These are phyloP conservation scores for Panzeria rudis DNA, from an alignment of 2,888 invertebrate genomes.

Conservation along the genomic window DNA sequence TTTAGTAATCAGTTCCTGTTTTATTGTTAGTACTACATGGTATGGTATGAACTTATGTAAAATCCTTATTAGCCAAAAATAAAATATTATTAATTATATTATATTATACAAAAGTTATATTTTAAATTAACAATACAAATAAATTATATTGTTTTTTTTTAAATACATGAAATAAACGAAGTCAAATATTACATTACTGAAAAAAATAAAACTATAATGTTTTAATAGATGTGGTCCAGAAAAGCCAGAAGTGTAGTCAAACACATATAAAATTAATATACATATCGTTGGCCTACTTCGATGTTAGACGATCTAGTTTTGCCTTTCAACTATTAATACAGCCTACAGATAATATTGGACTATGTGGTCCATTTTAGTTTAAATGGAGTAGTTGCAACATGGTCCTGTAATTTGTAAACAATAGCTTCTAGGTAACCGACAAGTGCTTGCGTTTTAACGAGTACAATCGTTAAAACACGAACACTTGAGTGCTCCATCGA, in stretches of 20 bases:
- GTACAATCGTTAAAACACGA: too few relatives aligned
- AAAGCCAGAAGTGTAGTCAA: neutral
- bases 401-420: too few relatives aligned
- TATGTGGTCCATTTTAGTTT: too few relatives aligned
- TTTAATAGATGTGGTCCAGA: neutral
- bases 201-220: neutral
- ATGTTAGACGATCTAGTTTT: too few relatives aligned
- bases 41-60: constrained; percentile 21
- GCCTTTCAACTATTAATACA: too few relatives aligned
- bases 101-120: constrained; percentile 49
- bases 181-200: constrained; percentile 35
- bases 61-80: constrained; percentile 37
- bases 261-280: too few relatives aligned
- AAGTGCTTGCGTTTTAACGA: too few relatives aligned
- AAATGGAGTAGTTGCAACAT: too few relatives aligned
- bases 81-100: constrained; percentile 12
- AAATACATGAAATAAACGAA: constrained; percentile 40
- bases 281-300: too few relatives aligned
- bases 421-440: too few relatives aligned
- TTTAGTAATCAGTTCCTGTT: constrained; percentile 55
- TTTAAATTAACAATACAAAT: constrained; percentile 30
- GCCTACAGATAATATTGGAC: too few relatives aligned
- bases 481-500: too few relatives aligned
- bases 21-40: constrained; percentile 42
- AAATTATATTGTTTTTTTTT: constrained; percentile 46